Evolutionary conservation across 2,888 invertebrate species (phyloP).

Genomic region (Dynastes maya): DNA sequence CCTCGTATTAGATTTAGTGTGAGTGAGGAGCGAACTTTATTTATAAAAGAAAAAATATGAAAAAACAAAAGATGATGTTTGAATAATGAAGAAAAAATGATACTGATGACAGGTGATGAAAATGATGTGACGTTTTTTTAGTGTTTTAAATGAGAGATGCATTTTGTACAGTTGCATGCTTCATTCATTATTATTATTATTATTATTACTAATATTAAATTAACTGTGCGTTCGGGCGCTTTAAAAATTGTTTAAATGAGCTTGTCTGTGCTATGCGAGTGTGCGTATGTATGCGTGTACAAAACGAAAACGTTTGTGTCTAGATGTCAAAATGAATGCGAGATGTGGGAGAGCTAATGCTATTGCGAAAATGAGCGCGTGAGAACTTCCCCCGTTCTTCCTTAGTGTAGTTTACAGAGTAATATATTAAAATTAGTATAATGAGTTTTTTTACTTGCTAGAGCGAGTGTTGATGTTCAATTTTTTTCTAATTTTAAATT

Average conservation of each 20-base stretch:
- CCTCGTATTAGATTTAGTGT: constrained; percentile 55
- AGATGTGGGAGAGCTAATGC: not conserved
- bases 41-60: constrained; percentile 49
- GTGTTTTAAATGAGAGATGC: constrained; percentile 67
- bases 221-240: constrained; percentile 58
- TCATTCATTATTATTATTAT: constrained; percentile 65
- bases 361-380: constrained; percentile 47
- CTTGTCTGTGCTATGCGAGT: constrained; percentile 55
- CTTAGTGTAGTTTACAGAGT: constrained; percentile 65
- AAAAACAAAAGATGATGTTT: constrained; percentile 46
- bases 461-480: constrained; percentile 64
- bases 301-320: constrained; percentile 37
- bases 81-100: constrained; percentile 49
- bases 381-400: constrained; percentile 57
- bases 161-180: constrained; percentile 71
- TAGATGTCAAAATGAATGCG: constrained; percentile 14
- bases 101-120: constrained; percentile 15
- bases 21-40: constrained; percentile 55
- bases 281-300: constrained; percentile 8
- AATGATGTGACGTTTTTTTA: constrained; percentile 62
- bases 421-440: constrained; percentile 65
- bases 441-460: constrained; percentile 61
- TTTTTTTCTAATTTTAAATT: constrained; percentile 43
- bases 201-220: constrained; percentile 61
- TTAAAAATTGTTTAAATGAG: constrained; percentile 60